These are phyloP conservation scores for Grus americana DNA, from an alignment of 2,113 vertebrate species.

Conservation along the genomic window DNA sequence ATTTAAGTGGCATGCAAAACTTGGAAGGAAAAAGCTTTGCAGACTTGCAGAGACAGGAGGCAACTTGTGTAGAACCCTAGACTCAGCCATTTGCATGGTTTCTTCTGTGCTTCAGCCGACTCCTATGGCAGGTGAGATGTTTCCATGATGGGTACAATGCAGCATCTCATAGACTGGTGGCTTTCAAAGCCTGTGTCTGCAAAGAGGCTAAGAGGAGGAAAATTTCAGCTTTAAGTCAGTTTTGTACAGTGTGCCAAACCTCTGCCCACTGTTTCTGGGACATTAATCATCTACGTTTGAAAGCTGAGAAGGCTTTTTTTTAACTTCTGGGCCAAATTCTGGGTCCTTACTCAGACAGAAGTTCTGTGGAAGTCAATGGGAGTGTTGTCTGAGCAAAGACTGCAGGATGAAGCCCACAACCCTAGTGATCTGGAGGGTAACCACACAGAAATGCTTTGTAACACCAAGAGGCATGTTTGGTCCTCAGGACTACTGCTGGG, in stretches of 20 bases:
- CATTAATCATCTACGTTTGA: not conserved
- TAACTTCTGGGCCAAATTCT: constrained; percentile 1
- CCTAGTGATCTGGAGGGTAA: not conserved
- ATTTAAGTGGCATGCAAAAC: not conserved
- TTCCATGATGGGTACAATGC: not conserved
- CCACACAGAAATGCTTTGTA: constrained; percentile 10
- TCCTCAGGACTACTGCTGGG: not conserved
- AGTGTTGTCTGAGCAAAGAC: constrained; percentile 6
- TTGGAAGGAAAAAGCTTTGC: not conserved
- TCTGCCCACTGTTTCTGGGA: constrained; percentile 50
- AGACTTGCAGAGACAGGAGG: not conserved
- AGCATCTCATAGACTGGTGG: not conserved
- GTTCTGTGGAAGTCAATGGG: constrained; percentile 18
- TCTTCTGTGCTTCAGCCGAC: not conserved
- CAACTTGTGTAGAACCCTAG: not conserved
- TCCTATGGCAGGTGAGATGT: not conserved
- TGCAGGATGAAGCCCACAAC: not conserved
- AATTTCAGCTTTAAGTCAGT: not conserved
- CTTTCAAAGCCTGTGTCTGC: not conserved
- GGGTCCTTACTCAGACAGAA: constrained; percentile 6
- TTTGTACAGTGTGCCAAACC: constrained; percentile 19
- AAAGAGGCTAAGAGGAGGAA: not conserved
- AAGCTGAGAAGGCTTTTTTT: constrained; percentile 19
- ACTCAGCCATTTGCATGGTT: not conserved
- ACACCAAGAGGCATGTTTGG: not conserved